Conservation (phyloP, 1,140 invertebrate genomes). For the Drosophila mauritiana region DNA sequence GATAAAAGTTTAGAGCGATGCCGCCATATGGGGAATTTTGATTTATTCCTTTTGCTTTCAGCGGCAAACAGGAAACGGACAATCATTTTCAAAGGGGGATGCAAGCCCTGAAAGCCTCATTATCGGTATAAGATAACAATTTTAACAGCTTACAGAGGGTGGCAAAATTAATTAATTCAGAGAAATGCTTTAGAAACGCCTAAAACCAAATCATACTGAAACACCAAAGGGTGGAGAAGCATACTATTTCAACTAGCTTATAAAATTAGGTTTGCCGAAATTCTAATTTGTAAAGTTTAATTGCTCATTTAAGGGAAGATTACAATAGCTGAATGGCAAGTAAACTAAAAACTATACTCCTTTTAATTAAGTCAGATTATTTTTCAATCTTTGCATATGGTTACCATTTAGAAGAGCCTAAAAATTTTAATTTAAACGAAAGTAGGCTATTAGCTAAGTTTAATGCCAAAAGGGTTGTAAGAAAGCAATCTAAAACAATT, state of each 20-base stretch:
- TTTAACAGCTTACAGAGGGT: neutral
- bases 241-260: neutral
- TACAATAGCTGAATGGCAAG: no score
- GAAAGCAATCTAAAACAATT: slow-evolving; percentile 6
- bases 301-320: neutral
- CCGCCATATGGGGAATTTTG: slow-evolving; percentile 29
- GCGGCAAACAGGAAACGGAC: slow-evolving; percentile 19
- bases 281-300: neutral
- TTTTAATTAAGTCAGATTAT: neutral
- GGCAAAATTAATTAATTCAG: slow-evolving; percentile 33
- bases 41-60: slow-evolving; percentile 50
- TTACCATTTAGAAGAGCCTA: neutral
- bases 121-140: slow-evolving; percentile 15
- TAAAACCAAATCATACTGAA: neutral
- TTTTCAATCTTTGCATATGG: neutral
- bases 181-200: neutral
- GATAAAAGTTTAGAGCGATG: slow-evolving; percentile 62
- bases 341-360: neutral
- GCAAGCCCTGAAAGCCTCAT: slow-evolving; percentile 25
- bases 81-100: slow-evolving; percentile 27
- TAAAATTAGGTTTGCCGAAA: neutral
- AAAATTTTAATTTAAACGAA: neutral
- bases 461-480: neutral
- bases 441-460: no score
- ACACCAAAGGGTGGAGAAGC: neutral